phyloP scores from a whole-genome alignment of 1,140 invertebrate species.

The Bombus sylvicola region DNA sequence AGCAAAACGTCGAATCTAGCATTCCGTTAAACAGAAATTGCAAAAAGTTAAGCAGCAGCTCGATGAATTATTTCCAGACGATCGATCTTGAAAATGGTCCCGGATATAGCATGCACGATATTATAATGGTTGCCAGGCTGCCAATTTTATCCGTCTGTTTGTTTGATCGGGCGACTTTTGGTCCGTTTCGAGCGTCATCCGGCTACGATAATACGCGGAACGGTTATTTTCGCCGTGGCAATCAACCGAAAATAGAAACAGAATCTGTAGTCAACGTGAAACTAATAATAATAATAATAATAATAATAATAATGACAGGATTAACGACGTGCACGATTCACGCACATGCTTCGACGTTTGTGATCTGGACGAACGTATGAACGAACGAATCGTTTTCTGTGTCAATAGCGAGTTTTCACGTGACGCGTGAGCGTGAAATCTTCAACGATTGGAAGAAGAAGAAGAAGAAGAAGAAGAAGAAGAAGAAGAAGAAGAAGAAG shows the following conservation, averaged over 20 bases:
- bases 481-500: too few relatives aligned
- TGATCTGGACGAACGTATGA: neutral
- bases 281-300: constrained; percentile 16
- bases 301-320: neutral
- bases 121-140: constrained; percentile 27
- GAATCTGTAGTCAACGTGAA: neutral
- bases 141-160: constrained; percentile 45
- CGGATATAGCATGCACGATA: constrained; percentile 18
- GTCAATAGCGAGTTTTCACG: constrained; percentile 13
- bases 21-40: neutral
- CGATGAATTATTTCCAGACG: constrained; percentile 3
- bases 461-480: neutral
- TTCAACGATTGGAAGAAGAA: neutral
- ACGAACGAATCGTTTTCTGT: constrained; percentile 27
- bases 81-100: constrained; percentile 33
- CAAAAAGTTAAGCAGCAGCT: neutral
- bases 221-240: constrained; percentile 18
- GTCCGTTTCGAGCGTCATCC: constrained; percentile 19
- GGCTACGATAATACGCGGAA: constrained; percentile 35
- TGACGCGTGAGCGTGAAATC: neutral
- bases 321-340: neutral
- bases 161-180: constrained; percentile 29
- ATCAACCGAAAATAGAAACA: constrained; percentile 22
- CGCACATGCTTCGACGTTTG: neutral
- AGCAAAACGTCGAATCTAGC: rapidly evolving